Evolutionary conservation across 2,797 vertebrate genomes (phyloP), one percentile per base, ranked within the genome.

Genomic region (Neopelma chrysocephalum): DNA sequence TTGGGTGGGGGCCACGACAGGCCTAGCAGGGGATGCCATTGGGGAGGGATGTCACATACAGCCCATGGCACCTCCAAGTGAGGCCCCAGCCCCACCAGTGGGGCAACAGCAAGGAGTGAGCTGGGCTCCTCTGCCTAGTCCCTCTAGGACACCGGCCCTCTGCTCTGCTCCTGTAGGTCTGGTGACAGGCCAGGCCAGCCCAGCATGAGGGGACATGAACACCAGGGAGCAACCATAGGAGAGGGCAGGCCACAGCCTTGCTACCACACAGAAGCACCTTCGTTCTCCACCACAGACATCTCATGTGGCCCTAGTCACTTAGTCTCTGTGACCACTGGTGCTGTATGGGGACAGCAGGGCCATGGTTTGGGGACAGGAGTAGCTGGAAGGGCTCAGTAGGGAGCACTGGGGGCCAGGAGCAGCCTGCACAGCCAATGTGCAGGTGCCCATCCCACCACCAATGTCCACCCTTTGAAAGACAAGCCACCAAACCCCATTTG

Each of bases 301-400:
- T 40, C 6, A 0, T 10, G 9, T 3, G 22, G 50, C 57, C 56
- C 29, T 11, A 32, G 42, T 36, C 34, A 18, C 60, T 61, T 3
- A 10, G 31, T 61, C 43, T 58, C 25, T 32, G 45, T 6, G 32
- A 47, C 51, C 31, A 27, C 38, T 3, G 22, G n/a, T 36, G 69
- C 40, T 45, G 64, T 15, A 7, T 0, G 10, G 36, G 70, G 54
- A 62, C 50, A 64, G 57, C 43, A 61, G 34, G 32, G 51, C 42
- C 0, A 0, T 6, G 10, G 3, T 31, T 2, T 73, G 66, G 60
- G 64, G 57, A 17, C 3, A 3, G 78, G 23, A 53, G 12, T 0
- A 2, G 18, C 69, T 83, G 60, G 26, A 87, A 76, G 54, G 23
- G 21, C 8, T 23, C 54, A 38, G 36, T 1, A 1, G 6, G 45